Conservation (phyloP, 2,888 invertebrate species). For the Synergus laeviventris region DNA sequence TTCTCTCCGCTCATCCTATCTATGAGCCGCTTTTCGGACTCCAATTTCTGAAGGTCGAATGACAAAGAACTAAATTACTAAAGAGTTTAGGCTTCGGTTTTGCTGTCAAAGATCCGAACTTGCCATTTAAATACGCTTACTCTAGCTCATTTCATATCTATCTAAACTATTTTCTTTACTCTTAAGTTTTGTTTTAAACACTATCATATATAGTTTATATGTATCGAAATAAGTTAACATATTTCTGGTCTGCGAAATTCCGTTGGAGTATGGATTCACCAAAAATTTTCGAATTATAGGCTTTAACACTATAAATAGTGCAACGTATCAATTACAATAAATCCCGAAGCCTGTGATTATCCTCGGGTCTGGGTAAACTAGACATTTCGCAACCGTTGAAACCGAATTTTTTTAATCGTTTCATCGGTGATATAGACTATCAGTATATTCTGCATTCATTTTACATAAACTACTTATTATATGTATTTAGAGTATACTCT, state of each 20-base stretch:
- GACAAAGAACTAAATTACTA: constrained; percentile 29
- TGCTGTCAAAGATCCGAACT: background rate
- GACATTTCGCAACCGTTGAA: constrained; percentile 3
- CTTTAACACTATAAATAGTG: constrained; percentile 35
- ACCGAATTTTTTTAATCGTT: constrained; percentile 24
- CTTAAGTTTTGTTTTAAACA: background rate
- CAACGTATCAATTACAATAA: constrained; percentile 35
- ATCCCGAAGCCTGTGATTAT: constrained; percentile 35
- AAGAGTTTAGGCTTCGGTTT: constrained; percentile 10
- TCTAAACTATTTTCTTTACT: background rate
- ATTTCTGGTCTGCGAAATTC: background rate
- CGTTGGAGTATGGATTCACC: background rate
- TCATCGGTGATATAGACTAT: constrained; percentile 8
- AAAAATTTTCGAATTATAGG: constrained; percentile 11
- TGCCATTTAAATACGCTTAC: background rate
- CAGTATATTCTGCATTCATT: constrained; percentile 6
- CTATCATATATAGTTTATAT: background rate
- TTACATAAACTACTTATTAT: background rate
- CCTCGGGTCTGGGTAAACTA: constrained; percentile 11
- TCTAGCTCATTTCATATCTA: background rate
- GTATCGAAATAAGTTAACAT: background rate
- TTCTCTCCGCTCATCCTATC: constrained; percentile 42
- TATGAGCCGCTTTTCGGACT: constrained; percentile 38
- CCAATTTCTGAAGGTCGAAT: constrained; percentile 36
- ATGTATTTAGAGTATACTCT: background rate